phyloP scores from a whole-genome alignment of 2,888 invertebrate genomes.

The Pherbina coryleti region DNA sequence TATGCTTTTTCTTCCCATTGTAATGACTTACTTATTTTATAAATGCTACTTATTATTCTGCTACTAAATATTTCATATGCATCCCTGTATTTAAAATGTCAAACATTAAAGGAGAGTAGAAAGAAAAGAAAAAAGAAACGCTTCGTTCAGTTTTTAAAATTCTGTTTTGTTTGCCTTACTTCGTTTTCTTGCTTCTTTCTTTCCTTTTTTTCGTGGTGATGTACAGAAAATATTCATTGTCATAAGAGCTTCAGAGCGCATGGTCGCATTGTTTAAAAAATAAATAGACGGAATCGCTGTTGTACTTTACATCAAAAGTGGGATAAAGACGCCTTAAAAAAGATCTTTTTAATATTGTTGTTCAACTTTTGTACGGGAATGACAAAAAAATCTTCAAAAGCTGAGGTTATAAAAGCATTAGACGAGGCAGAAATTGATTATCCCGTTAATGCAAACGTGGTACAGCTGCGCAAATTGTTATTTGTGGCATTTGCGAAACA shows the following conservation, averaged over 20 bases:
- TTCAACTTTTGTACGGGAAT: background rate
- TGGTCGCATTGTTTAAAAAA: background rate
- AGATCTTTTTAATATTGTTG: background rate
- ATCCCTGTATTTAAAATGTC: background rate
- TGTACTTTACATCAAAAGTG: conserved; percentile 13
- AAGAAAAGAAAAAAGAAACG: too few relatives aligned
- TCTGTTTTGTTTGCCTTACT: background rate
- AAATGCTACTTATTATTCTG: too few relatives aligned
- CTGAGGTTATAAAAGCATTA: background rate
- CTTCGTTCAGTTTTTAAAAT: background rate
- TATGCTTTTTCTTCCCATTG: too few relatives aligned
- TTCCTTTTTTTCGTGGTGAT: background rate
- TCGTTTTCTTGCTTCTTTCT: background rate
- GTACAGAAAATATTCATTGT: background rate
- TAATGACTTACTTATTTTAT: too few relatives aligned
- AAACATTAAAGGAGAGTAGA: background rate
- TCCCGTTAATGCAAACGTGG: background rate
- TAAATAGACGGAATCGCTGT: background rate
- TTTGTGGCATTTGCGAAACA: background rate
- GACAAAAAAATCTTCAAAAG: background rate
- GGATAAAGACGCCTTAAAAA: background rate
- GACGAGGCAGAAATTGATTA: background rate
- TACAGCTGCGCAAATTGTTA: conserved; percentile 20
- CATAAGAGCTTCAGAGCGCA: background rate
- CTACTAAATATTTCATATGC: too few relatives aligned